Percentiles rank a stretch among this genome's conserved stretches.
phyloP scores from a whole-genome alignment of 2,888 invertebrate genomes.

The Sphaeridia pumilis region DNA sequence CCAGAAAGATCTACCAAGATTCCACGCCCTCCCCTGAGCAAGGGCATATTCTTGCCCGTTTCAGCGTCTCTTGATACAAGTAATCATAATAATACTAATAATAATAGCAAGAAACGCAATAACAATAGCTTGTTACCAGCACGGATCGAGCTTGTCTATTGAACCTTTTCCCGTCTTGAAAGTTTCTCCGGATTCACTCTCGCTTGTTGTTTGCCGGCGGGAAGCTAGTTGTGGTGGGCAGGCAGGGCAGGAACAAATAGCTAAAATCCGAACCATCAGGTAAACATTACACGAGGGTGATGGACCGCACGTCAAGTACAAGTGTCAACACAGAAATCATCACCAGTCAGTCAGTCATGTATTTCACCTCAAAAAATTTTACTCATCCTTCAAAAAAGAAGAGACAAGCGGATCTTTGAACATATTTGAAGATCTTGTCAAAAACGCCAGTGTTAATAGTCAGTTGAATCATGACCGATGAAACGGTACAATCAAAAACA shows the following conservation, averaged over 20 bases:
- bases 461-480: no score
- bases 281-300: constrained; percentile 3
- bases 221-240: no score
- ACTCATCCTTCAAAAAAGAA: background rate
- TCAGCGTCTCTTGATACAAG: background rate
- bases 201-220: no score
- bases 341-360: no score
- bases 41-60: constrained; percentile 4
- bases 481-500: no score
- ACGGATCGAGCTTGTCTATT: no score
- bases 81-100: background rate
- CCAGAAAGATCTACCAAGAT: constrained; percentile 1
- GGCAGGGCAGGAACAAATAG: no score
- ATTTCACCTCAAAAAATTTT: background rate
- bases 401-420: no score
- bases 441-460: no score
- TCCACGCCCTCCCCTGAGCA: constrained; percentile 18
- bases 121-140: constrained; percentile 4
- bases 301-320: constrained; percentile 14
- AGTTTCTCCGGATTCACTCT: background rate
- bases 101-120: background rate
- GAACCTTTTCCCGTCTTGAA: background rate
- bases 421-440: no score
- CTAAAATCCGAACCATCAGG: background rate
- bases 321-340: constrained; percentile 15